Conservation (phyloP, 2,113 vertebrate species). For the Chaetops frenatus region DNA sequence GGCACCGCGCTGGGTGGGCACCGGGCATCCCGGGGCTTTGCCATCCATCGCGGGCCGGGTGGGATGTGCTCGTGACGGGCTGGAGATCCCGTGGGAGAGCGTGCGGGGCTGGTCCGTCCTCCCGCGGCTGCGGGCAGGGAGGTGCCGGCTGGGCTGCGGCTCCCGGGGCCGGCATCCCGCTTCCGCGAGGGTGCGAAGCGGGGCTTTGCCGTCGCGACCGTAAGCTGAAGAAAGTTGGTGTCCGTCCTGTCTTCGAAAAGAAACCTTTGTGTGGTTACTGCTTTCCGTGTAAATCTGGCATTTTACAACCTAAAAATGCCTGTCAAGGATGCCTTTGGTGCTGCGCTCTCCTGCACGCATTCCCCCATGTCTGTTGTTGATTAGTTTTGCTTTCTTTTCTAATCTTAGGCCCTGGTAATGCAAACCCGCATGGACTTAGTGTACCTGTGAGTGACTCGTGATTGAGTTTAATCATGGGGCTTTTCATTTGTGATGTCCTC, state of each 20-base stretch:
- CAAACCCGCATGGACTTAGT: fast-evolving
- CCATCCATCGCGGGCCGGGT: neutral
- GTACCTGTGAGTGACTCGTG: neutral
- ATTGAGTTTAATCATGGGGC: neutral
- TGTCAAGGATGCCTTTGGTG: neutral
- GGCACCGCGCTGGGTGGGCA: neutral
- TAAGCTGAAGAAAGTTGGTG: neutral
- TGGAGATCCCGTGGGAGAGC: neutral
- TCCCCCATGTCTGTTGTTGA: neutral
- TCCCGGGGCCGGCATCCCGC: neutral
- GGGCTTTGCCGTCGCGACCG: neutral
- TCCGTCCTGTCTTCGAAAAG: neutral
- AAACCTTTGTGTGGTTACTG: neutral
- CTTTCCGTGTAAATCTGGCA: neutral
- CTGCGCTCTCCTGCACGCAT: fast-evolving
- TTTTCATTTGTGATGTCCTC: neutral
- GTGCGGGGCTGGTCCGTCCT: neutral
- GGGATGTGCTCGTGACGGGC: neutral
- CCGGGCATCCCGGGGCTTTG: neutral
- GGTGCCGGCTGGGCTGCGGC: neutral
- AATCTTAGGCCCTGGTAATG: neutral
- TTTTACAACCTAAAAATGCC: neutral
- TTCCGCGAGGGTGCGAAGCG: neutral
- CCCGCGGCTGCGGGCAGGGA: neutral
- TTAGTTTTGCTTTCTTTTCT: neutral